Percentiles rank a stretch among this genome's conserved stretches.
Conservation (phyloP, 2,113 vertebrate species). For the Martes martes region DNA sequence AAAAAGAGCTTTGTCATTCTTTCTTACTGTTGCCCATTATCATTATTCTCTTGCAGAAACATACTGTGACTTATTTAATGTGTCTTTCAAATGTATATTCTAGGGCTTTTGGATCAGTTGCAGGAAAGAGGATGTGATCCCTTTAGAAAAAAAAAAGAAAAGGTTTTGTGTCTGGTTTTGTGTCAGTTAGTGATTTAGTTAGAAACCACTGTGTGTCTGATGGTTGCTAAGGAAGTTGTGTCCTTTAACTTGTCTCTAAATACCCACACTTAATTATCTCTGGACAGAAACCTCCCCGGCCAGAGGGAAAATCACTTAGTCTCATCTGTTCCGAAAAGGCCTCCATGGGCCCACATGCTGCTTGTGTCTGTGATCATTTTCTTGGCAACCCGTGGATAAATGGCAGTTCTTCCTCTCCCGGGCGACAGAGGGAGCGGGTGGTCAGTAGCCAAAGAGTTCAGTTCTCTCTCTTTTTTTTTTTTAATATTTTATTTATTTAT, state of each 20-base stretch:
- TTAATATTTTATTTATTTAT: no score
- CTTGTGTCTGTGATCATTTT: background rate
- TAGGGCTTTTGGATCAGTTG: background rate
- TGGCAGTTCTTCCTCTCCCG: background rate
- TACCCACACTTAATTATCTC: background rate
- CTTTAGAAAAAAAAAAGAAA: background rate
- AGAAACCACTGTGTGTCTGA: slow-evolving; percentile 49
- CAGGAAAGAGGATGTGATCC: slow-evolving; percentile 52
- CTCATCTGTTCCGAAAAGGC: background rate
- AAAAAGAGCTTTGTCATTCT: background rate
- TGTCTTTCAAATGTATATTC: slow-evolving; percentile 33
- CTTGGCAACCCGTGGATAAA: background rate
- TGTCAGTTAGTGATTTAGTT: background rate
- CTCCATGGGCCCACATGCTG: background rate
- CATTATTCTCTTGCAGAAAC: background rate
- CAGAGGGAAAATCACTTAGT: background rate
- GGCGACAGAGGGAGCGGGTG: background rate
- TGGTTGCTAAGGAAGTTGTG: slow-evolving; percentile 67
- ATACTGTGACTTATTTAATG: background rate
- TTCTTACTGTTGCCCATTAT: background rate
- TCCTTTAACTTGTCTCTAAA: slow-evolving; percentile 30
- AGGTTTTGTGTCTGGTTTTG: background rate
- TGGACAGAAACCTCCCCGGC: background rate
- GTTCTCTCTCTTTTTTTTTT: background rate
- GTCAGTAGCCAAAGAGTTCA: background rate